Evolutionary conservation across 2,113 vertebrate genomes (phyloP), one percentile per base, ranked within the genome.

Genomic region (Albula goreensis): DNA sequence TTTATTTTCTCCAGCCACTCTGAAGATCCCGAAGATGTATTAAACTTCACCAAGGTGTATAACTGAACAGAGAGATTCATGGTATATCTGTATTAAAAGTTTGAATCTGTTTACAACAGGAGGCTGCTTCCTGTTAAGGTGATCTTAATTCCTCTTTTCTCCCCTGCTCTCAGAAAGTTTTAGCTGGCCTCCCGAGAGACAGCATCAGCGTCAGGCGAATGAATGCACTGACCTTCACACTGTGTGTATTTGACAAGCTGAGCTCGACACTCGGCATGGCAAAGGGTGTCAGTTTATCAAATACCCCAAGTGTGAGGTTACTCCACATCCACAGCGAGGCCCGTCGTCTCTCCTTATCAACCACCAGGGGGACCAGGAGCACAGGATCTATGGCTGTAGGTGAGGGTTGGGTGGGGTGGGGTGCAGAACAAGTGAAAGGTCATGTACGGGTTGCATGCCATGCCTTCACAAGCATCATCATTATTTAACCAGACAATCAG

Each of bases 231-330:
- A 78, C 93, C 96, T 95, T 88, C 81, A 92, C 94, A 41, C 96
- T 97, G 90, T 91, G 96, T 96, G 96, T 97, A 97, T 97, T 97
- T 96, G 96, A 97, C 94, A 95, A 96, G 94, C 96, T 97, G 96
- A 96, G 93, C 95, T 89, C 6, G 93, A 96, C 96, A 97, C 96
- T 96, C 95, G 92, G 12, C 95, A 86, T 94, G 84, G 92, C 91
- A 95, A 41, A 93, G 70, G 95, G 96, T 97, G 96, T 97, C 96
- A 97, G 96, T 97, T 97, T 97, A 96, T 96, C 96, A 97, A 97
- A 97, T 97, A 97, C 96, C 94, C 96, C 93, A 96, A 97, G 96
- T 94, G 95, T 91, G 93, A 94, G 94, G 95, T 41, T 74, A 60
- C 41, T 60, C 48, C 12, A n/a, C 80, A 22, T 81, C 80, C 8